phyloP scores from a whole-genome alignment of 1,140 invertebrate genomes.

The Drosophila grimshawi region DNA sequence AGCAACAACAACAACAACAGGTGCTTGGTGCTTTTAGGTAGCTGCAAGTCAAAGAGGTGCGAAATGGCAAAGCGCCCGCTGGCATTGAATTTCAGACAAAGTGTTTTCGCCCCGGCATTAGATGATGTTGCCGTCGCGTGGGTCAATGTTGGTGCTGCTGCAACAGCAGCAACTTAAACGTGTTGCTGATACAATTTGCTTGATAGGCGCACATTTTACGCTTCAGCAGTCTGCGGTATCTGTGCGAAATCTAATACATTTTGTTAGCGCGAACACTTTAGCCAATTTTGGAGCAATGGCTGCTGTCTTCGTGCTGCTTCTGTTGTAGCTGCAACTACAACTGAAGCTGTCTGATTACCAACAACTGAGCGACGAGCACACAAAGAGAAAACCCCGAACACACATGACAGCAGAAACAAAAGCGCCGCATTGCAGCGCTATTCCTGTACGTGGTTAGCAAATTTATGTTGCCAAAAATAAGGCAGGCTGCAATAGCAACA shows the following conservation, averaged over 20 bases:
- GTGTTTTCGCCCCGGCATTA: conserved; percentile 75
- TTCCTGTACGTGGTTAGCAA: conserved; percentile 76
- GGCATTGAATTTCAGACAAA: conserved; percentile 83
- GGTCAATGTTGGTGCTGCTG: conserved; percentile 56
- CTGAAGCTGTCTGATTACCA: conserved; percentile 30
- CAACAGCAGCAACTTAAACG: conserved; percentile 58
- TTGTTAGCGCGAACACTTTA: conserved; percentile 64
- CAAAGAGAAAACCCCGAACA: conserved; percentile 47
- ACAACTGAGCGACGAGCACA: conserved; percentile 30
- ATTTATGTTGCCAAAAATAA: conserved; percentile 67
- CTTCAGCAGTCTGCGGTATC: conserved; percentile 69
- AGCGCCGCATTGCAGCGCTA: conserved; percentile 75
- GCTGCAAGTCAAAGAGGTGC: conserved; percentile 78
- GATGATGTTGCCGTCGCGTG: conserved; percentile 72
- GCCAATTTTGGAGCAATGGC: conserved; percentile 51
- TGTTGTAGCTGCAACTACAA: conserved; percentile 8
- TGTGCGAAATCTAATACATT: conserved; percentile 81
- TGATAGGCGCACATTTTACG: conserved; percentile 81
- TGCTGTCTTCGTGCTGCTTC: conserved; percentile 9
- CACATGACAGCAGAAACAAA: conserved; percentile 67
- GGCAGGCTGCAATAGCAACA: conserved; percentile 10
- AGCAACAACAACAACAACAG: conserved; percentile 50
- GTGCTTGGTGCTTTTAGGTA: conserved; percentile 59
- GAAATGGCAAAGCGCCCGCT: conserved; percentile 79
- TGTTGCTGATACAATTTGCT: conserved; percentile 82